A percentile compares a stretch with the other conserved stretches of the same genome.
phyloP scores from a whole-genome alignment of 2,888 invertebrate species.

The Listrodromus nycthemerus region DNA sequence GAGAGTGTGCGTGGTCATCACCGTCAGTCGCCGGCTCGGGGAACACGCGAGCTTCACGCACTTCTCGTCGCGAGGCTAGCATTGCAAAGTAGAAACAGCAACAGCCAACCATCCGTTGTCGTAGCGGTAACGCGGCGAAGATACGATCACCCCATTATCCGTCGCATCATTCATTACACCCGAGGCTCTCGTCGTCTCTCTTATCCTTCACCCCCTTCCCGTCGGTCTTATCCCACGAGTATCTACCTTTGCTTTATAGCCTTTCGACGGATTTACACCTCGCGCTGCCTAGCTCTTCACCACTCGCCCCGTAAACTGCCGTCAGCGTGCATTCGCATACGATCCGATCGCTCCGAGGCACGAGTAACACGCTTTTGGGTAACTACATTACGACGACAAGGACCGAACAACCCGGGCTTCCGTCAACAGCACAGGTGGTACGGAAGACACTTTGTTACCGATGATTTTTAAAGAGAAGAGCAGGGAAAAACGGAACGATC shows the following conservation, averaged over 20 bases:
- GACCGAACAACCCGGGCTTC: background rate
- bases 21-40: conserved; percentile 54
- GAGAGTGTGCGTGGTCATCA: conserved; percentile 43
- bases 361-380: background rate
- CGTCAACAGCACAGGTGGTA: background rate
- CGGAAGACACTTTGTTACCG: background rate
- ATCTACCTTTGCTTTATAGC: conserved; percentile 73
- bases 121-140: conserved; percentile 61
- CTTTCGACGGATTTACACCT: conserved; percentile 74
- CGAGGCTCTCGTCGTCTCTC: conserved; percentile 59
- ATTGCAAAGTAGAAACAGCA: conserved; percentile 42
- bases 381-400: background rate
- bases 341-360: background rate
- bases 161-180: conserved; percentile 77
- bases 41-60: conserved; percentile 58
- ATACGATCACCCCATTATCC: conserved; percentile 77
- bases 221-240: conserved; percentile 59
- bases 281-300: conserved; percentile 43
- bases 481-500: background rate
- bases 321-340: conserved; percentile 9
- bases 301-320: conserved; percentile 67
- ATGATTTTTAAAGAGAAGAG: background rate
- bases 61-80: conserved; percentile 60
- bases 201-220: conserved; percentile 37
- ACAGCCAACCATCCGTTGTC: conserved; percentile 60